Evolutionary conservation across 2,797 vertebrate species (phyloP).

Genomic region (Crypturellus tataupa): DNA sequence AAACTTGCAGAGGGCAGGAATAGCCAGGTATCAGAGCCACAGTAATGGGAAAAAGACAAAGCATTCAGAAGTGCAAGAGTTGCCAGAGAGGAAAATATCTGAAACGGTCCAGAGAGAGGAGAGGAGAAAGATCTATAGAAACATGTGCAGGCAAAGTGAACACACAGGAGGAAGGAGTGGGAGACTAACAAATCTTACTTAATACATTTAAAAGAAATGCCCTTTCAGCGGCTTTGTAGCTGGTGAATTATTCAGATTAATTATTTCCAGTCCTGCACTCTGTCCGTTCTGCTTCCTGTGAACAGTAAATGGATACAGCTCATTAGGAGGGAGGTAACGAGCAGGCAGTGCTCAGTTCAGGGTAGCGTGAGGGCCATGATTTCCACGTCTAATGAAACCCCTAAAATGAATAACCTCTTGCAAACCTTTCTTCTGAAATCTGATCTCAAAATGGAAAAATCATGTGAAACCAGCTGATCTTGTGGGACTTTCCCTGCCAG

Average conservation of each 20-base stretch:
- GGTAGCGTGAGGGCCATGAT: background rate
- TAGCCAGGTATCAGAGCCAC: background rate
- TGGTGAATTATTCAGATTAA: conserved; percentile 48
- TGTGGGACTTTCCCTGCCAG: background rate
- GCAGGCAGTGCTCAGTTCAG: background rate
- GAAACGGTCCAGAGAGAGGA: background rate
- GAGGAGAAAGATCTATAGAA: background rate
- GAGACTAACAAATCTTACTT: background rate
- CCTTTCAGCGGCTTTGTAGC: conserved; percentile 18
- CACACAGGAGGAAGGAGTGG: background rate
- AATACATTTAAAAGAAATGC: conserved; percentile 51
- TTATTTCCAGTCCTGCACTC: conserved; percentile 39
- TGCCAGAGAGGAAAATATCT: background rate
- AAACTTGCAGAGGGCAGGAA: background rate
- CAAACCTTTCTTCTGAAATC: background rate
- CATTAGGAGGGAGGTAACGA: background rate
- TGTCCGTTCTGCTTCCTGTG: conserved; percentile 32
- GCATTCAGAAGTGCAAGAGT: background rate
- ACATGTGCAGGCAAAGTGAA: background rate
- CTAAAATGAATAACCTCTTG: background rate
- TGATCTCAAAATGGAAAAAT: background rate
- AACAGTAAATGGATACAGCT: background rate
- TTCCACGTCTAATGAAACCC: background rate
- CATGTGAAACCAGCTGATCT: background rate
- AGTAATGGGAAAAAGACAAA: background rate